These are phyloP conservation scores for Notolabrus celidotus DNA, from an alignment of 2,797 vertebrate genomes.

Conservation along the genomic window DNA sequence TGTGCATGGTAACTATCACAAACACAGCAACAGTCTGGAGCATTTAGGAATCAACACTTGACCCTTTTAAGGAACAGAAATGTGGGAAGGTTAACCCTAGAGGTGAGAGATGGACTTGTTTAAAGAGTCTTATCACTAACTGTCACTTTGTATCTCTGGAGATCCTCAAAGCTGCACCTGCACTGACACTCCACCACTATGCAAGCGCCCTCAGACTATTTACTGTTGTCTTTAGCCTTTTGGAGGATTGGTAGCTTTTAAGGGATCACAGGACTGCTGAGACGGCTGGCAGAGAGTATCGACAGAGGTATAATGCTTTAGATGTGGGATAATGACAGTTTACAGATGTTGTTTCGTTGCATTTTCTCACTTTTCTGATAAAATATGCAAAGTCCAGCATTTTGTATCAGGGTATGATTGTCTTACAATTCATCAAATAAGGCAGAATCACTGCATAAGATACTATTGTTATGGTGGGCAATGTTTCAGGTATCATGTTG, in stretches of 20 bases:
- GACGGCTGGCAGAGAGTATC: too few relatives aligned
- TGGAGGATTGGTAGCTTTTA: not conserved
- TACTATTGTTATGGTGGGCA: too few relatives aligned
- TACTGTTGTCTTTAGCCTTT: slow-evolving; percentile 19
- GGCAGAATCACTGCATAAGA: too few relatives aligned
- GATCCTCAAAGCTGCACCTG: slow-evolving; percentile 53
- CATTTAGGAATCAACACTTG: slow-evolving; percentile 26
- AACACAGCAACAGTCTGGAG: slow-evolving; percentile 22
- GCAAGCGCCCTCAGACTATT: slow-evolving; percentile 11
- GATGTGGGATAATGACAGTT: not conserved
- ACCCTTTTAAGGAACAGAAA: slow-evolving; percentile 45
- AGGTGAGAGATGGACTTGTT: slow-evolving; percentile 28
- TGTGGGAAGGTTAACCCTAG: slow-evolving; percentile 16
- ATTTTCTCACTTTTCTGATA: too few relatives aligned
- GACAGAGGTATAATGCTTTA: not conserved
- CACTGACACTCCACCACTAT: slow-evolving; percentile 7
- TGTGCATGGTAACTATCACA: not conserved
- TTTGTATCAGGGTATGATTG: too few relatives aligned
- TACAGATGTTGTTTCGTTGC: too few relatives aligned
- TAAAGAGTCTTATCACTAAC: slow-evolving; percentile 49
- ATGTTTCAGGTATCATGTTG: too few relatives aligned
- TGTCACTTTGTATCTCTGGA: slow-evolving; percentile 46
- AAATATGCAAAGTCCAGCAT: too few relatives aligned
- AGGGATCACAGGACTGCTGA: slow-evolving; percentile 16
- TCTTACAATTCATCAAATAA: too few relatives aligned